A percentile compares a stretch with the other conserved stretches of the same genome.
phyloP scores from a whole-genome alignment of 2,888 invertebrate species.

The Poecilus cupreus region DNA sequence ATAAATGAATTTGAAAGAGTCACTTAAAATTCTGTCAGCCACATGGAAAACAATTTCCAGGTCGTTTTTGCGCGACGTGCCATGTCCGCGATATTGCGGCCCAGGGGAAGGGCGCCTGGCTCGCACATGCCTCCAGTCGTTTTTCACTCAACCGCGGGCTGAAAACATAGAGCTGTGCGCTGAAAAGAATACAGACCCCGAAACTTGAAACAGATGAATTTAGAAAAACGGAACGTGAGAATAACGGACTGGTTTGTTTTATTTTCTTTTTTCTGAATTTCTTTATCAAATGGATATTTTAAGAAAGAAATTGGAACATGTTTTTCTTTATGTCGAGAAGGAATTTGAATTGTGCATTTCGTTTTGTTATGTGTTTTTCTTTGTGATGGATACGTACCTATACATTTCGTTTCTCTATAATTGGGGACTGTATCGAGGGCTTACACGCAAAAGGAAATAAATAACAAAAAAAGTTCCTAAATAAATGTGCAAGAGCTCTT shows the following conservation, averaged over 20 bases:
- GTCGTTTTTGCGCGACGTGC: constrained; percentile 42
- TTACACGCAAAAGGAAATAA: no score
- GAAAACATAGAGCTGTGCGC: constrained; percentile 5
- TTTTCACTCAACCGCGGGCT: constrained; percentile 35
- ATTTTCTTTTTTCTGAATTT: not conserved
- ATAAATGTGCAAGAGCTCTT: no score
- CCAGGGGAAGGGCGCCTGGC: not conserved
- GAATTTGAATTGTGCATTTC: no score
- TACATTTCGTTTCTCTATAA: not conserved
- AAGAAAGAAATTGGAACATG: not conserved
- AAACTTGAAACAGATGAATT: constrained; percentile 20
- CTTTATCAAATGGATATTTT: constrained; percentile 20
- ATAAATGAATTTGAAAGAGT: constrained; percentile 39
- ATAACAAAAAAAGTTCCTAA: no score
- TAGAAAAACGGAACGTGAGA: constrained; percentile 18
- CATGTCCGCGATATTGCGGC: constrained; percentile 21
- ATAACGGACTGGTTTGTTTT: constrained; percentile 31
- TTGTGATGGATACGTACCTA: no score
- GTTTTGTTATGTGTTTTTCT: no score
- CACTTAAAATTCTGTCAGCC: constrained; percentile 57
- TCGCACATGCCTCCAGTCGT: constrained; percentile 26
- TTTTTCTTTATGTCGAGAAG: no score
- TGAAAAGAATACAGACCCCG: constrained; percentile 18
- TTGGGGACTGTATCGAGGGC: no score
- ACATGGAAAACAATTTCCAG: constrained; percentile 56